A percentile compares a stretch with the other conserved stretches of the same genome.
Conservation (phyloP, 2,888 invertebrate species). For the Himalopsyche anomala region DNA sequence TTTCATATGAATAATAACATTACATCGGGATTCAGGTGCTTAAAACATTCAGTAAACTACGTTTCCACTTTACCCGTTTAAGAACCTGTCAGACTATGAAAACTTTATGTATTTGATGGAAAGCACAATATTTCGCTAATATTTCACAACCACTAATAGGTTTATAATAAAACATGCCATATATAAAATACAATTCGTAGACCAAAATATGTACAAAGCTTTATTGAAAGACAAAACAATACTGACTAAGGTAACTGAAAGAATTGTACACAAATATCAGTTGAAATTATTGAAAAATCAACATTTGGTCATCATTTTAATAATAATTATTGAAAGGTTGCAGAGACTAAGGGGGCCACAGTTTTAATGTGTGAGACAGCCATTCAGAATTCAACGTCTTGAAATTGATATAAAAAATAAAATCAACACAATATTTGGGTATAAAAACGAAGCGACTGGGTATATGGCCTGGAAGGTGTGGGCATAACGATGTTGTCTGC, state of each 20-base stretch:
- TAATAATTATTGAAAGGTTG: not conserved
- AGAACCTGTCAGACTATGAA: conserved; percentile 56
- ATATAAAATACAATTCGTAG: conserved; percentile 12
- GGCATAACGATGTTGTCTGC: conserved; percentile 68
- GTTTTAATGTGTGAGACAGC: conserved; percentile 64
- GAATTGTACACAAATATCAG: conserved; percentile 20
- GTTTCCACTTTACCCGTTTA: conserved; percentile 49
- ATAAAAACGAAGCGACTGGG: conserved; percentile 47
- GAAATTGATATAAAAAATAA: conserved; percentile 52
- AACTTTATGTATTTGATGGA: conserved; percentile 28
- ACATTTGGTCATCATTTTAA: not conserved
- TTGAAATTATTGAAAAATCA: conserved; percentile 1
- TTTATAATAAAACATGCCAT: conserved; percentile 46
- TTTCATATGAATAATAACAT: not conserved
- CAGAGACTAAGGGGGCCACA: conserved; percentile 46
- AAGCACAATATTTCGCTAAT: conserved; percentile 29
- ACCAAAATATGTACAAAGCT: conserved; percentile 27
- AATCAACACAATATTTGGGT: conserved; percentile 48
- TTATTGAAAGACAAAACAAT: conserved; percentile 2
- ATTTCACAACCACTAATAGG: conserved; percentile 54
- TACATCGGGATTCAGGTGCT: not conserved
- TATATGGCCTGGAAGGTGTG: conserved; percentile 52
- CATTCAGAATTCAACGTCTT: conserved; percentile 64
- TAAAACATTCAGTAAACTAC: conserved; percentile 9
- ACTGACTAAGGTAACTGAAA: conserved; percentile 8